phyloP scores from a whole-genome alignment of 2,888 invertebrate genomes.

The Peribatodes rhomboidaria region DNA sequence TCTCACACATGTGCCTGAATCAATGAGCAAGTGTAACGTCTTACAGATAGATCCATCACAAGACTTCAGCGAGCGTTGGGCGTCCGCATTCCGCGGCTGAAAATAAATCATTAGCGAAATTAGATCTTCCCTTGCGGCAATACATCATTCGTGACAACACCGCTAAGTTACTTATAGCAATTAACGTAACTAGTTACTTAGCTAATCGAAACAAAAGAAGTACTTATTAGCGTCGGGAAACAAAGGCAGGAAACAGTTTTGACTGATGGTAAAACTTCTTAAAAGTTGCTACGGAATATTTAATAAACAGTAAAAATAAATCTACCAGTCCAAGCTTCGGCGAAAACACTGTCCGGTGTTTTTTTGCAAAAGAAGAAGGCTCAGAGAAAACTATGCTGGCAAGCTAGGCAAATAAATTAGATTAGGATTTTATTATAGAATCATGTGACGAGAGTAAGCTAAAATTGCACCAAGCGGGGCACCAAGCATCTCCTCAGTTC shows the following conservation, averaged over 20 bases:
- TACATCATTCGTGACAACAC: conserved; percentile 55
- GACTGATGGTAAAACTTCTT: conserved; percentile 24
- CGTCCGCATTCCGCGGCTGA: conserved; percentile 74
- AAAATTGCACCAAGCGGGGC: no score
- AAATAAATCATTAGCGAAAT: conserved; percentile 77
- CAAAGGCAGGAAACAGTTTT: conserved; percentile 3
- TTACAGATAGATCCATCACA: conserved; percentile 67
- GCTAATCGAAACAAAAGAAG: conserved; percentile 28
- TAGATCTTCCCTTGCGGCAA: conserved; percentile 55
- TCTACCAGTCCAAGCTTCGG: background rate
- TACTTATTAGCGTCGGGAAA: conserved; percentile 3
- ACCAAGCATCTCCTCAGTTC: no score
- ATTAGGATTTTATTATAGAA: no score
- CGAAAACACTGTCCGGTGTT: background rate
- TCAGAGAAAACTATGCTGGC: background rate
- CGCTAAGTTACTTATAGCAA: conserved; percentile 48
- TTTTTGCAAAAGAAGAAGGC: background rate
- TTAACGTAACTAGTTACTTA: conserved; percentile 45
- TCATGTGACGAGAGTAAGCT: no score
- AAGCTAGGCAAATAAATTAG: no score
- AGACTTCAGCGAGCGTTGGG: conserved; percentile 64
- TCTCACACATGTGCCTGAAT: conserved; percentile 55
- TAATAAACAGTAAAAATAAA: background rate
- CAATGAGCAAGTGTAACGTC: conserved; percentile 53
- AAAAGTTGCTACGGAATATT: background rate